Evolutionary conservation across 1,140 invertebrate species (phyloP), one percentile per base, ranked within the genome.

Genomic region (Drosophila parabipectinata): DNA sequence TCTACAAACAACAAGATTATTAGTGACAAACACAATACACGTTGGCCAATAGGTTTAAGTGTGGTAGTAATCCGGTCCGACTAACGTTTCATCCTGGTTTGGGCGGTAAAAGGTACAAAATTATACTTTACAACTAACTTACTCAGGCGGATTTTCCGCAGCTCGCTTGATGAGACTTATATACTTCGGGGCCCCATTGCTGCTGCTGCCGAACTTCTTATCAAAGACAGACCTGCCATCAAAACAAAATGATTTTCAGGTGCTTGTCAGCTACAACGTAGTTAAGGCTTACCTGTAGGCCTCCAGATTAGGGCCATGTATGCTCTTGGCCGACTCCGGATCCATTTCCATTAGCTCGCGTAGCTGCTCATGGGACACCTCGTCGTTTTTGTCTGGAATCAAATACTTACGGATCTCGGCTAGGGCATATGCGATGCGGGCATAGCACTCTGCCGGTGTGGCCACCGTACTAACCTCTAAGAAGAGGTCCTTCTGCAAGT

Each of bases 401-500:
- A 96, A 90, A 92, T 95, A 96, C 80, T 95, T 94, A 77, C 95
- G 93, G 14, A 97, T 93, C 93, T 97, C 96, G 14, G 95, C 94
- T 14, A 97, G 92, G 4, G 96, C 97, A 81, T 96, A 96, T 6
- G 96, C 95, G 37, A 98, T 96, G 52, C 97, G 93, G 3, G 95
- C 95, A 92, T 98, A 97, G 15, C 96, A 97, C 92, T 98, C 96
- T 6, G 96, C 95, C 0, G 97, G 96, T 1, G 96, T 95, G 3
- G 96, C 97, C 85, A 95, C 93, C 1, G 97, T 96, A 66, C 96
- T 97, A 50, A 98, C 96, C 91, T 98, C 96, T 0, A 98, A 95
- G 92, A 98, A 97, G 1, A 98, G 93, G 78, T 98, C 97, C 76
- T 98, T 97, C 61, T 95, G 95, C 4, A 98, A 93, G 91, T 98